Base-by-base conservation (phyloP, 2,113 vertebrate genomes). In the Sphaerodactylus townsendi region DNA sequence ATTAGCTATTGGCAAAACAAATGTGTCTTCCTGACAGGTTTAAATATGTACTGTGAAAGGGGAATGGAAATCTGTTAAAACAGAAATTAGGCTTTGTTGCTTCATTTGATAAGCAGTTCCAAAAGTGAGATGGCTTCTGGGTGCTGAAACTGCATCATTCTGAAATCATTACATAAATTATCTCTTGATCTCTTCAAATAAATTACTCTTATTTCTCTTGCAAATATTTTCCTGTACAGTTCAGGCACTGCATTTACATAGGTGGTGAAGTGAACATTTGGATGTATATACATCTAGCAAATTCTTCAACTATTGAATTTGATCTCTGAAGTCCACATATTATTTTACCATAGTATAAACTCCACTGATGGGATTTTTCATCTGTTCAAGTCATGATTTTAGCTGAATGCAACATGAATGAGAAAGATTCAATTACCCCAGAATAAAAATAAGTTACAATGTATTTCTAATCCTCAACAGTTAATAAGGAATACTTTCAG, bases 31-130 rank as follows among this genome's bases (percentile, higher is more conserved):
- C 68, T 85, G 83, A 79, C 83, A 72, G 44, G 39, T 85, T 85
- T 85, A 85, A 85, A 85, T 85, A 85, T 85, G 68, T 78, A 85
- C 83, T 85, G 68, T 85, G 83, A 79, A 78, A 71, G 50, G 77
- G 50, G 41, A 85, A 85, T 39, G 39, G n/a, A 70, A 85, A 79
- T 79, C 68, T 85, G 83, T 78, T 85, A 85, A 85, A 84, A 78
- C 66, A 85, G 39, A 70, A 79, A 85, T 72, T 85, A 85, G 62
- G 53, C 53, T 59, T 85, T 78, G 30, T 69, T 85, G 66, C 77
- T 79, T 85, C 76, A 79, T 79, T 85, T 85, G 15, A 72, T 64
- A 85, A 79, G 76, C 23, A 78, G 66, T 39, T 14, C 68, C n/a
- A 78, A 59, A 62, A 78, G 48, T 72, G 68, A 78, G 68, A 78